phyloP scores from a whole-genome alignment of 1,140 invertebrate genomes.

The Gonatopus flavifemur region DNA sequence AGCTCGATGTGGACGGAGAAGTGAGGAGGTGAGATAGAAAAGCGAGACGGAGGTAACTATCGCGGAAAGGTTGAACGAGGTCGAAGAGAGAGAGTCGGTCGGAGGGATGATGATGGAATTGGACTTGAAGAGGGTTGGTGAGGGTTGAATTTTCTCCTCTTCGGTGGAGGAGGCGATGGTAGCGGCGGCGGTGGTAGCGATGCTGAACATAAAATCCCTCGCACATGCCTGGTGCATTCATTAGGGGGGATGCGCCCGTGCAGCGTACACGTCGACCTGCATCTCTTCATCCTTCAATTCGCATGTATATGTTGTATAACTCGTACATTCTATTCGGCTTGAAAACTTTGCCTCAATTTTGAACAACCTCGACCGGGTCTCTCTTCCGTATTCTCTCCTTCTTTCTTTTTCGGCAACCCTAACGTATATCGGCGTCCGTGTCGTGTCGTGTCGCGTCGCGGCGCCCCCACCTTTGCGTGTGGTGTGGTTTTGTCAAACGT shows the following conservation, averaged over 20 bases:
- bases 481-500: too few species aligned
- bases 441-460: too few species aligned
- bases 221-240: slow-evolving; percentile 58
- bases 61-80: too few species aligned
- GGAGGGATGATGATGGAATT: slow-evolving; percentile 34
- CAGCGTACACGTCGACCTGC: slow-evolving; percentile 51
- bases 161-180: slow-evolving; percentile 21
- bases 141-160: too few species aligned
- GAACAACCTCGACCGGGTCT: too few species aligned
- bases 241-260: slow-evolving; percentile 56
- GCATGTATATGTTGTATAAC: slow-evolving; percentile 6
- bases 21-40: slow-evolving; percentile 57
- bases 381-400: too few species aligned
- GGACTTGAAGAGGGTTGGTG: slow-evolving; percentile 5
- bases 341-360: too few species aligned
- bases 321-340: slow-evolving; percentile 10
- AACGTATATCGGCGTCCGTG: too few species aligned
- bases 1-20: slow-evolving; percentile 21
- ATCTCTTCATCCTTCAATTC: slow-evolving; percentile 30
- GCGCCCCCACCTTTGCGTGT: neutral
- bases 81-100: slow-evolving; percentile 31
- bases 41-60: too few species aligned
- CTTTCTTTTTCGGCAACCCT: too few species aligned
- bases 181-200: slow-evolving; percentile 35
- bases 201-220: slow-evolving; percentile 58